phyloP scores from a whole-genome alignment of 2,888 invertebrate species.

The Cerceris ruficornis region DNA sequence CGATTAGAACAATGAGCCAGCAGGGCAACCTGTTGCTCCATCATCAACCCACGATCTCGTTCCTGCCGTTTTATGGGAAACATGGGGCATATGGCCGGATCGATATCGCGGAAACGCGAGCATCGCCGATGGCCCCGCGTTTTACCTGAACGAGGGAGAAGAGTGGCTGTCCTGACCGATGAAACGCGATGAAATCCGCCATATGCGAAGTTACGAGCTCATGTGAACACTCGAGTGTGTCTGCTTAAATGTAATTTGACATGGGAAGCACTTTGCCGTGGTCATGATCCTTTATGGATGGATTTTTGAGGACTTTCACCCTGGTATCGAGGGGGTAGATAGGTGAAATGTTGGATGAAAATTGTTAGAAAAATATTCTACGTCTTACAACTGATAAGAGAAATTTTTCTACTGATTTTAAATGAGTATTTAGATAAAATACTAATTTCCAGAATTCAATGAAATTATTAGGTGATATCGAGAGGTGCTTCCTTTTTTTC shows the following conservation, averaged over 20 bases:
- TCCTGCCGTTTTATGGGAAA: slow-evolving; percentile 70
- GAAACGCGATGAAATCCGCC: slow-evolving; percentile 60
- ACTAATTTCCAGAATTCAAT: too few species aligned
- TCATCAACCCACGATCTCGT: slow-evolving; percentile 26
- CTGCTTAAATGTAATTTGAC: slow-evolving; percentile 74
- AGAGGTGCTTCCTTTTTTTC: too few species aligned
- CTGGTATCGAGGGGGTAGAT: too few species aligned
- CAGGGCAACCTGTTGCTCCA: slow-evolving; percentile 68
- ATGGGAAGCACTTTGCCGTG: slow-evolving; percentile 73
- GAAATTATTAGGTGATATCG: too few species aligned
- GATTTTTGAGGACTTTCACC: neutral
- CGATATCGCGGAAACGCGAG: slow-evolving; percentile 64
- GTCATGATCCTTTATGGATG: slow-evolving; percentile 16
- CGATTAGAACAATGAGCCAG: slow-evolving; percentile 54
- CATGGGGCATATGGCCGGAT: slow-evolving; percentile 72
- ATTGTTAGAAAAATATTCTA: too few species aligned
- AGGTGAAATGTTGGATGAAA: too few species aligned
- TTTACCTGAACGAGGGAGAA: slow-evolving; percentile 64
- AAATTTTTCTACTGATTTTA: too few species aligned
- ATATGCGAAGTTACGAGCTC: slow-evolving; percentile 62
- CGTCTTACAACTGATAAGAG: too few species aligned
- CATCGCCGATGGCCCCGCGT: slow-evolving; percentile 54
- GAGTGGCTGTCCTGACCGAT: slow-evolving; percentile 46
- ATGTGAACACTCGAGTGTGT: slow-evolving; percentile 73
- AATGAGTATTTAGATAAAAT: too few species aligned